Evolutionary conservation across 2,888 invertebrate genomes (phyloP).

Genomic region (Stictocephala bisonia): DNA sequence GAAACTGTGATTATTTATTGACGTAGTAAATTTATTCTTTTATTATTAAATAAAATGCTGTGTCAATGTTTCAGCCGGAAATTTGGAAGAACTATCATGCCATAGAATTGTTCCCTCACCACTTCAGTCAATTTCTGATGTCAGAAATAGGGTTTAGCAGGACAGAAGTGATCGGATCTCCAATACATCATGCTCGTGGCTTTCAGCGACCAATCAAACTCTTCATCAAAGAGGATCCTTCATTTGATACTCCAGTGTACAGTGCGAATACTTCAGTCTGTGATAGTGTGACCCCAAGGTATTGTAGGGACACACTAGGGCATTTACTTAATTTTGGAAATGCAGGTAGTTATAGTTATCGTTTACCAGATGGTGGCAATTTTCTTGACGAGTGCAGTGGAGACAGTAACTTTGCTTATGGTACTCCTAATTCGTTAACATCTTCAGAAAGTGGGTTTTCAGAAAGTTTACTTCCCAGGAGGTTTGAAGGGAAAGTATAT

Average conservation of each 20-base stretch:
- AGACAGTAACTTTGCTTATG: slow-evolving; percentile 22
- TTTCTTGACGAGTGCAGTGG: slow-evolving; percentile 16
- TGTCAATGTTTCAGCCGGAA: slow-evolving; percentile 80
- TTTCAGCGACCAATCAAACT: slow-evolving; percentile 81
- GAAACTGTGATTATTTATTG: no score
- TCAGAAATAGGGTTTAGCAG: slow-evolving; percentile 94
- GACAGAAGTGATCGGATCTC: slow-evolving; percentile 84
- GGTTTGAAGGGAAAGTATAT: no score
- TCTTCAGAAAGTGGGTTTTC: slow-evolving; percentile 32
- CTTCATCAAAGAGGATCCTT: slow-evolving; percentile 61
- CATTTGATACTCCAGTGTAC: slow-evolving; percentile 26
- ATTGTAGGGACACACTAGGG: neutral
- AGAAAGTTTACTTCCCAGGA: slow-evolving; percentile 10
- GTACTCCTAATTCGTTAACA: slow-evolving; percentile 14
- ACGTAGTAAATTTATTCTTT: no score
- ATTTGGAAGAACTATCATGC: slow-evolving; percentile 87
- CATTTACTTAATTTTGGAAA: neutral
- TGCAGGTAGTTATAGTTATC: neutral
- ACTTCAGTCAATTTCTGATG: slow-evolving; percentile 92
- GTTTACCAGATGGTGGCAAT: slow-evolving; percentile 10
- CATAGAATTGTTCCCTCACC: slow-evolving; percentile 90
- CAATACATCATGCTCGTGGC: slow-evolving; percentile 87
- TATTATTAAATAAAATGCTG: no score
- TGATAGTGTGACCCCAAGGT: no score
- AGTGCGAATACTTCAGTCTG: slow-evolving; percentile 8